Conservation (phyloP, 2,888 invertebrate species). For the Idaea biselata region DNA sequence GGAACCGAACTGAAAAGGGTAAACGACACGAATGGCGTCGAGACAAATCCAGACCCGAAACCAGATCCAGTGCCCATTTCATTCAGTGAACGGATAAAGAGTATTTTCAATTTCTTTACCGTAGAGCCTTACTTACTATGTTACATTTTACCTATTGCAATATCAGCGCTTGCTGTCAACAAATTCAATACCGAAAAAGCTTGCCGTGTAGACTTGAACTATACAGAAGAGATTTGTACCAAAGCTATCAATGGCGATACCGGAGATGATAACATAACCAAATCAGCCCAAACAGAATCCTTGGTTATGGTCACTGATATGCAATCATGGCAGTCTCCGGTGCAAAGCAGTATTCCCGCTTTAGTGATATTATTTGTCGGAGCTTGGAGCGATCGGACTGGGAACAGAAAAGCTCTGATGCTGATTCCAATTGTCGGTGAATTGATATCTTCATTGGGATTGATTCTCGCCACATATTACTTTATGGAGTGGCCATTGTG, state of each 20-base stretch:
- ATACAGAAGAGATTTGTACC: conserved; percentile 72
- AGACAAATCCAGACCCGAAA: conserved; percentile 26
- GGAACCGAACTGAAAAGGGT: conserved; percentile 34
- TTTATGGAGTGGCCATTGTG: conserved; percentile 80
- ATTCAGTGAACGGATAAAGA: conserved; percentile 31
- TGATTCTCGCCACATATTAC: conserved; percentile 75
- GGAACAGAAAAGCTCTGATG: conserved; percentile 80
- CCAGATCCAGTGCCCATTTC: conserved; percentile 26
- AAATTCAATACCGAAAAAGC: conserved; percentile 80
- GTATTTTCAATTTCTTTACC: conserved; percentile 66
- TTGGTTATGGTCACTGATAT: conserved; percentile 73
- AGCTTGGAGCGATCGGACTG: conserved; percentile 82
- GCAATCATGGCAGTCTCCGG: conserved; percentile 76
- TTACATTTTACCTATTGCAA: conserved; percentile 82
- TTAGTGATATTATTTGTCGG: conserved; percentile 80
- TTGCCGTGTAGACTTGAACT: conserved; percentile 74
- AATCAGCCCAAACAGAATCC: conserved; percentile 58
- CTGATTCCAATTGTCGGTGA: conserved; percentile 79
- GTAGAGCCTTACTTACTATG: conserved; percentile 84
- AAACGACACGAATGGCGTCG: conserved; percentile 15
- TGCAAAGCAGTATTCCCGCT: conserved; percentile 79
- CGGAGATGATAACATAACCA: conserved; percentile 48
- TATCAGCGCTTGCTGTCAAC: conserved; percentile 80
- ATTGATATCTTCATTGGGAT: conserved; percentile 70
- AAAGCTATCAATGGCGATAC: conserved; percentile 53